Percentiles rank a stretch among this genome's conserved stretches.
Evolutionary conservation across 2,113 vertebrate genomes (phyloP).

Genomic region (Andinoacara biseriatus): DNA sequence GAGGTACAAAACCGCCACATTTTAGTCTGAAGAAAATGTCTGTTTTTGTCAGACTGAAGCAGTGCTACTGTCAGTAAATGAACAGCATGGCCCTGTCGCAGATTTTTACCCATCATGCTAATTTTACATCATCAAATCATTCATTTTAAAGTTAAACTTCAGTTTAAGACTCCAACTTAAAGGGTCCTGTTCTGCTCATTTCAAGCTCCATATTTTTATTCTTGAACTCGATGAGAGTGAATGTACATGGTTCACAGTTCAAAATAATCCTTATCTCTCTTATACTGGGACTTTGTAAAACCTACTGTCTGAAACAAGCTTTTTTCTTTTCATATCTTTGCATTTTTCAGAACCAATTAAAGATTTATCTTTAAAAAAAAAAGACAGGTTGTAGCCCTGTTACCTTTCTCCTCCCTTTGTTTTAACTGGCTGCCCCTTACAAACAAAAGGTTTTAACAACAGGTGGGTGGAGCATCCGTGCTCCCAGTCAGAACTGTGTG

Average conservation of each 20-base stretch:
- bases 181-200: background rate
- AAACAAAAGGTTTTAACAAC: too few relatives aligned
- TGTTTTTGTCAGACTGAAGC: background rate
- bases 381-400: fast-evolving
- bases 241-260: fast-evolving
- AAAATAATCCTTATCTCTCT: background rate
- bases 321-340: background rate
- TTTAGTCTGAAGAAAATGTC: background rate
- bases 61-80: background rate
- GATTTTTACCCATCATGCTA: background rate
- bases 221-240: background rate
- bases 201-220: background rate
- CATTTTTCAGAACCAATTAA: background rate
- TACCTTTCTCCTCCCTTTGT: background rate
- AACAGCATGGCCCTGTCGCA: background rate
- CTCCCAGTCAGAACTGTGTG: background rate
- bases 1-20: slow-evolving; percentile 8
- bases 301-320: background rate
- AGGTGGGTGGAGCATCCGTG: too few relatives aligned
- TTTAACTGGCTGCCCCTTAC: background rate
- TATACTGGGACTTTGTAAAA: background rate
- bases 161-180: background rate
- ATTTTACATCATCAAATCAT: background rate
- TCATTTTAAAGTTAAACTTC: background rate
- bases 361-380: background rate